Percentiles rank a stretch among this genome's conserved stretches.
Conservation (phyloP, 1,140 invertebrate genomes). For the Hylaeus volcanicus region DNA sequence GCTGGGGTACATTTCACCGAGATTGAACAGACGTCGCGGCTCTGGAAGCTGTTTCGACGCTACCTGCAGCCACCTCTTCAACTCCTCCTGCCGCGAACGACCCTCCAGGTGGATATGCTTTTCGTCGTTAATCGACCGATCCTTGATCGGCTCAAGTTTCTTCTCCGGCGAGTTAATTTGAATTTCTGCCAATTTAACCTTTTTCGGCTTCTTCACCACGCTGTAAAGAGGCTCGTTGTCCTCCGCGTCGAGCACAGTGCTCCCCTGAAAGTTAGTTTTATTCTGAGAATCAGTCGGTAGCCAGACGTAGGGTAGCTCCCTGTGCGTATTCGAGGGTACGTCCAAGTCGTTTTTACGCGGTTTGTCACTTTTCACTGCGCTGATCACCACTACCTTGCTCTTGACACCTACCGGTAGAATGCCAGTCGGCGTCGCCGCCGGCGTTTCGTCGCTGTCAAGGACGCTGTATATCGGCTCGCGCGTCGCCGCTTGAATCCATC, state of each 20-base stretch:
- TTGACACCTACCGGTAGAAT: neutral
- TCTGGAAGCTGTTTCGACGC: slow-evolving; percentile 47
- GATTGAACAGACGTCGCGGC: slow-evolving; percentile 29
- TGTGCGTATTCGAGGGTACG: neutral
- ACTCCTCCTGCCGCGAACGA: slow-evolving; percentile 53
- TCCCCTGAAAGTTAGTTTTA: neutral
- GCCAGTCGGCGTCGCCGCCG: neutral
- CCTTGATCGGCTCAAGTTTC: slow-evolving; percentile 9
- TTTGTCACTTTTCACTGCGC: slow-evolving; percentile 51
- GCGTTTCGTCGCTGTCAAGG: slow-evolving; percentile 47
- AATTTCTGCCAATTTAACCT: slow-evolving; percentile 23
- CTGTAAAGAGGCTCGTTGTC: slow-evolving; percentile 68
- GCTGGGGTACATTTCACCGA: slow-evolving; percentile 40
- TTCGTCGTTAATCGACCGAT: neutral
- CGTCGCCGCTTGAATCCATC: slow-evolving; percentile 68
- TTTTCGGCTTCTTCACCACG: slow-evolving; percentile 68
- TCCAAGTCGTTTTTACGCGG: neutral
- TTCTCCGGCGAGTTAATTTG: neutral
- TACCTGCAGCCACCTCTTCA: slow-evolving; percentile 65
- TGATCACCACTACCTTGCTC: slow-evolving; percentile 59
- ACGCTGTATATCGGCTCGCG: slow-evolving; percentile 70
- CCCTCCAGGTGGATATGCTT: slow-evolving; percentile 31
- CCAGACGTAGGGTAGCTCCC: slow-evolving; percentile 1
- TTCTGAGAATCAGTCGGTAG: neutral
- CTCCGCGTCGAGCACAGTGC: slow-evolving; percentile 29